Percentiles rank a stretch among this genome's conserved stretches.
Evolutionary conservation across 2,797 vertebrate genomes (phyloP).

Genomic region (Phalloptychus januarius): DNA sequence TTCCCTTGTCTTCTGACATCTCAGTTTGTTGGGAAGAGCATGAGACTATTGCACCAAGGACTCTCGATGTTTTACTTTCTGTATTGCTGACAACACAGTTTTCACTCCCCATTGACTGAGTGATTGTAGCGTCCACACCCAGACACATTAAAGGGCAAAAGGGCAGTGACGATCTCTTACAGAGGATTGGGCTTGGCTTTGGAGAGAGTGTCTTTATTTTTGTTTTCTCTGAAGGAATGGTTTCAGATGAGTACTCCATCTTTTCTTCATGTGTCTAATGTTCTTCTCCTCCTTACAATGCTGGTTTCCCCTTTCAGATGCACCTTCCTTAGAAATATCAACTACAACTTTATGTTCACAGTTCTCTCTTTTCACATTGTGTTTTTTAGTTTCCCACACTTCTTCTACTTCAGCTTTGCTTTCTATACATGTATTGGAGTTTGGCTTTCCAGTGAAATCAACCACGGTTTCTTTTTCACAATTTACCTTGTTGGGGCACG

Average conservation of each 20-base stretch:
- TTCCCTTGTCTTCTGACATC: conserved; percentile 5
- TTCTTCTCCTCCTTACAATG: conserved; percentile 3
- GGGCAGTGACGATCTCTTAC: conserved; percentile 35
- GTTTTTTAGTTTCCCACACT: conserved; percentile 12
- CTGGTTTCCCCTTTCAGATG: conserved; percentile 5
- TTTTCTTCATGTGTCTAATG: conserved; percentile 16
- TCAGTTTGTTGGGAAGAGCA: conserved; percentile 4
- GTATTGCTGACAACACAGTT: conserved; percentile 17
- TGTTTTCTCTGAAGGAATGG: conserved; percentile 7
- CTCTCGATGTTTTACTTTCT: conserved; percentile 26
- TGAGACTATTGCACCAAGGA: conserved; percentile 2
- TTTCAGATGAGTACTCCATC: not conserved
- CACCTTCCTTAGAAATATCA: conserved; percentile 16
- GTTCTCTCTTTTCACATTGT: conserved; percentile 10
- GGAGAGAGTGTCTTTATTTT: not conserved
- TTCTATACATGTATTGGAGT: not conserved
- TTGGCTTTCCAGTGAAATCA: conserved; percentile 23
- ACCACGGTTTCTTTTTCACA: conserved; percentile 30
- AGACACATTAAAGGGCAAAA: conserved; percentile 28
- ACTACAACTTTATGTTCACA: not conserved
- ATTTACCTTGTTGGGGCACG: conserved; percentile 26
- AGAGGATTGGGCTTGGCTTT: conserved; percentile 8
- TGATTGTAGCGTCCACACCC: conserved; percentile 5
- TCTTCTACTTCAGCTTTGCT: conserved; percentile 10
- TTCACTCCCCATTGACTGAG: conserved; percentile 29